Conservation (phyloP, 2,113 vertebrate species). For the Oostethus manadensis region DNA sequence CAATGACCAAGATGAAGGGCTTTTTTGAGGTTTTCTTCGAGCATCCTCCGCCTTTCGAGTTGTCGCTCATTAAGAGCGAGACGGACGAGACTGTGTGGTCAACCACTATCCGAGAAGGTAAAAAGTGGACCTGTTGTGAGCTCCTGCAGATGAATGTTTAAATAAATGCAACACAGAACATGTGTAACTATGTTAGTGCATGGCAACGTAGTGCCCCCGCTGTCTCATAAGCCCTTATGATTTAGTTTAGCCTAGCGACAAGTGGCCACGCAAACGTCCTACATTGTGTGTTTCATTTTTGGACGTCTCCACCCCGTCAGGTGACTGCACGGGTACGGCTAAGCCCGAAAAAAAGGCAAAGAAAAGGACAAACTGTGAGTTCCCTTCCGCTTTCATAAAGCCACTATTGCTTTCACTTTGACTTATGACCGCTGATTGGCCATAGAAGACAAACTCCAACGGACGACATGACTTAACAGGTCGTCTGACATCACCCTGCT, state of each 20-base stretch:
- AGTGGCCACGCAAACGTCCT: no score
- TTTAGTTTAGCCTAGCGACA: no score
- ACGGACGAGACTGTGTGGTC: conserved; percentile 76
- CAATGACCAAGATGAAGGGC: conserved; percentile 74
- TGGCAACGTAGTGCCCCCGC: no score
- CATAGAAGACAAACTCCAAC: neutral
- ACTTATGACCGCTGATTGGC: neutral
- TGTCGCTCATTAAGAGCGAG: conserved; percentile 74
- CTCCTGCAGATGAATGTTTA: neutral
- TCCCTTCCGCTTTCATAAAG: neutral
- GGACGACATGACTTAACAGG: neutral
- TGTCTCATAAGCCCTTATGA: no score
- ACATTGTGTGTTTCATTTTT: no score
- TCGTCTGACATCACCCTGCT: neutral
- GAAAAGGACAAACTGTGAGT: conserved; percentile 54
- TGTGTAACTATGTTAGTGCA: no score
- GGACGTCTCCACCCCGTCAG: conserved; percentile 29
- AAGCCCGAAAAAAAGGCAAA: conserved; percentile 37
- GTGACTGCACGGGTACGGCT: conserved; percentile 58
- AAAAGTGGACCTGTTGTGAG: no score
- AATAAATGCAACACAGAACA: no score
- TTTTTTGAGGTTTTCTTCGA: conserved; percentile 83
- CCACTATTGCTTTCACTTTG: neutral
- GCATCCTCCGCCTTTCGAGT: conserved; percentile 76
- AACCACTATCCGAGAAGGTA: conserved; percentile 78